Evolutionary conservation across 2,797 vertebrate genomes (phyloP), one percentile per base, ranked within the genome.

Genomic region (Cuculus canorus): DNA sequence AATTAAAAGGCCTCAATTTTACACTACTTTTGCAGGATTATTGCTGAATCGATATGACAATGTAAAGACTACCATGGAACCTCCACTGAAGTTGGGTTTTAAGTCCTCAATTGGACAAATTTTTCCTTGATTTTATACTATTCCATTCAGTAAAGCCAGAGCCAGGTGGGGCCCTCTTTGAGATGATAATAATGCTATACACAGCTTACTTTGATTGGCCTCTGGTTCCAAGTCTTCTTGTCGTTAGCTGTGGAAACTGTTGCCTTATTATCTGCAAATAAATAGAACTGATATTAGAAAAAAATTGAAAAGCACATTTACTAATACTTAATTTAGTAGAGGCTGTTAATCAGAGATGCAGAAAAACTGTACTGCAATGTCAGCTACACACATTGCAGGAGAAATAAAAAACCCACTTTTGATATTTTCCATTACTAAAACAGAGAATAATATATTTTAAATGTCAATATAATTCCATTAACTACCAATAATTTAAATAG

Each of bases 121-220:
- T 54, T 60, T 82, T 86, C 39, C 59, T 52, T 84, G 63, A 48
- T 88, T 25, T 86, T 33, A 37, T 17, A 41, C 12, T 43, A 7
- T 13, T 35, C 43, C n/a, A 17, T 52, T 64, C n/a, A 83, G 54
- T 24, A 72, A 88, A 95, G 32, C 25, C 66, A 81, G 56, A 70
- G 28, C 25, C 85, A 86, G 63, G 52, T 33, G 54, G 33, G 33
- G 15, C 48, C 64, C 88, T 73, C 22, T 53, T 37, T 30, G 32
- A 90, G 70, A 52, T 32, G 28, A 70, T 22, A 54, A 82, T 81
- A 78, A 52, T 33, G 92, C 80, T 50, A 78, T 53, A 68, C 5
- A 25, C 82, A 90, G 96, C 99, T 99, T 98, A 99, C 99, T 99
- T 99, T 35, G 99, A 99, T 96, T 99, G 99, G 84, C 99, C 99